Evolutionary conservation across 2,113 vertebrate species (phyloP).

Genomic region (Phocoena phocoena): DNA sequence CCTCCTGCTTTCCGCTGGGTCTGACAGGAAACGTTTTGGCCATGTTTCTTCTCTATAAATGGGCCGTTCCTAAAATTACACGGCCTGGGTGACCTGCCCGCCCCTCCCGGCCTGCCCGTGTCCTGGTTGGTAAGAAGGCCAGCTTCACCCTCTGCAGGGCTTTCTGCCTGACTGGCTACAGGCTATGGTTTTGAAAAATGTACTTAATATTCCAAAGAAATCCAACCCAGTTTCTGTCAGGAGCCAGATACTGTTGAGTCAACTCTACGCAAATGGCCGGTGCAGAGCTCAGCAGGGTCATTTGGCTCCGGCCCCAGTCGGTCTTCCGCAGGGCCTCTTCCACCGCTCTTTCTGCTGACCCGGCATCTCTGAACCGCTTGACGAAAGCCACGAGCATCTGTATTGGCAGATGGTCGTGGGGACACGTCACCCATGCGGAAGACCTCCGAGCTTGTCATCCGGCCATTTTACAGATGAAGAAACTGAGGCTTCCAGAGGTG

Average conservation of each 20-base stretch:
- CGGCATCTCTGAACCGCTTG: not conserved
- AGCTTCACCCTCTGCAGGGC: not conserved
- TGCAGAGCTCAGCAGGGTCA: not conserved
- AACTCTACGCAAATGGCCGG: not conserved
- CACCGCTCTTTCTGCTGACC: not conserved
- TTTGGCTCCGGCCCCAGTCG: accelerated
- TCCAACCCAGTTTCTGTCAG: slow-evolving; percentile 3
- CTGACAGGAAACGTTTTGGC: not conserved
- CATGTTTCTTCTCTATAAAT: not conserved
- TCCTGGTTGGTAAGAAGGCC: not conserved
- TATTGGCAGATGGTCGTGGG: not conserved
- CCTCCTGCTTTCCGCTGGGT: not conserved
- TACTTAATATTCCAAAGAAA: not conserved
- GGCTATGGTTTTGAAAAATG: not conserved
- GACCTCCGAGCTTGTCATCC: not conserved
- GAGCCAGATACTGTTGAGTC: not conserved
- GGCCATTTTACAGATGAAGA: not conserved
- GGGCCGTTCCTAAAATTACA: not conserved
- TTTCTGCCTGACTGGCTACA: not conserved
- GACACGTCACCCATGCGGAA: not conserved
- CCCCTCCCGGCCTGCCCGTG: not conserved
- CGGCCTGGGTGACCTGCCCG: not conserved
- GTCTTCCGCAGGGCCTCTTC: no score
- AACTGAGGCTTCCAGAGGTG: not conserved
- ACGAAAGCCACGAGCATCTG: not conserved